Evolutionary conservation across 1,140 invertebrate species (phyloP).

Genomic region (Macrotrachela quadricornifera): DNA sequence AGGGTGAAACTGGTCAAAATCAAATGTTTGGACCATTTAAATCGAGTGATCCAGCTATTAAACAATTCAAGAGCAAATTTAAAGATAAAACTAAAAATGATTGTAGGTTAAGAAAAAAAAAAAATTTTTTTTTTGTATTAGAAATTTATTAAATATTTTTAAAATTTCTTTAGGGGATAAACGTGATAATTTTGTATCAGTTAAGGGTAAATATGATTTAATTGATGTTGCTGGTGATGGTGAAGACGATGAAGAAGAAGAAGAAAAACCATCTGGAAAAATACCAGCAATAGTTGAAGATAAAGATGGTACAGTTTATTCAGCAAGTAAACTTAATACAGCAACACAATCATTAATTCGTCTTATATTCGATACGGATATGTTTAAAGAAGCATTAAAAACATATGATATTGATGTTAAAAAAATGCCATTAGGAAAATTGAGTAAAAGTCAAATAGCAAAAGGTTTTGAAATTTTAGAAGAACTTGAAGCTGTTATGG

Average conservation of each 20-base stretch:
- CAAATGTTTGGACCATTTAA: constrained; percentile 13
- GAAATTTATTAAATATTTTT: too few relatives aligned
- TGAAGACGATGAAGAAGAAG: constrained; percentile 10
- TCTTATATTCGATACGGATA: constrained; percentile 32
- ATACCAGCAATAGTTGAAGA: background rate
- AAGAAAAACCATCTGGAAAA: background rate
- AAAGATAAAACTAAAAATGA: constrained; percentile 26
- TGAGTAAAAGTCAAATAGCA: constrained; percentile 32
- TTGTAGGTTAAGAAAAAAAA: constrained; percentile 10
- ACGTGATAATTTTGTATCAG: constrained; percentile 18
- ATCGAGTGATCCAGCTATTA: constrained; percentile 14
- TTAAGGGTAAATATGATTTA: constrained; percentile 28
- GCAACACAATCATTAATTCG: constrained; percentile 26
- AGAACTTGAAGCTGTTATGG: constrained; percentile 24
- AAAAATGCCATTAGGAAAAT: constrained; percentile 34
- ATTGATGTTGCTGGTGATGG: constrained; percentile 21
- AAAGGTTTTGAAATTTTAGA: constrained; percentile 33
- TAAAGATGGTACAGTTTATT: background rate
- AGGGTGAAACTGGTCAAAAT: constrained; percentile 17
- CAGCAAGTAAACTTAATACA: constrained; percentile 14
- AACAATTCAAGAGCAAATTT: constrained; percentile 21
- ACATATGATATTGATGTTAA: constrained; percentile 31
- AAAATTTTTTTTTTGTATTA: too few relatives aligned
- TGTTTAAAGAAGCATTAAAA: constrained; percentile 30
- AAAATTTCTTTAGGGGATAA: too few relatives aligned